Base-by-base conservation (phyloP, 2,797 vertebrate species). In the Lepus oiostolus region DNA sequence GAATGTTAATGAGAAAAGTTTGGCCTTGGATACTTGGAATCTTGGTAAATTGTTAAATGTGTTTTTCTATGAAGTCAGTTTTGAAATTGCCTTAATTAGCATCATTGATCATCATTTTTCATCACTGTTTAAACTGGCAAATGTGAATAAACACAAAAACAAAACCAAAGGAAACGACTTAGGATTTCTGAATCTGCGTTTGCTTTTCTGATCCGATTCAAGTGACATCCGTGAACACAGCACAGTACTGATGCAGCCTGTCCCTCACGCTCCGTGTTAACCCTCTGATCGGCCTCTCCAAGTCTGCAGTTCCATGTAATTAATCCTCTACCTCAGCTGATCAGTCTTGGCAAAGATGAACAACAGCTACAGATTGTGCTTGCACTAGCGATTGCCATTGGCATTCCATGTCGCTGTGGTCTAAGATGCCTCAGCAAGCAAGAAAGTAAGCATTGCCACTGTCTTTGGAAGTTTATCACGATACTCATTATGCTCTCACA, bases 1-100 rank as follows among this genome's bases (percentile, higher is more conserved):
- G n/a, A 95, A 97, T 93, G 76, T 96, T 89, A 96, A 88, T 94
- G 68, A 96, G 71, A 90, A 97, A 92, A 83, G 91, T 90, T 79
- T 92, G 74, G 32, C 26, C 32, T 89, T 67, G 42, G 4, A 72
- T 1, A 76, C 65, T 58, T 92, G 32, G 38, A 67, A 95, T 24
- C 54, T 84, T 88, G 65, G 67, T 42, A 80, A 89, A 60, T 28
- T 90, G 91, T 90, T 95, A 65, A 58, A 90, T 88, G 8, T 17
- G 67, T 10, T 60, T 90, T 93, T 58, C 52, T 93, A 54, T 91
- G 70, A 94, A 85, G 30, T 95, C 90, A 83, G 9, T 90, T n/a
- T 7, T 96, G 7, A 87, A 28, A 80, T 89, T 75, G 54, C 32
- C 77, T 88, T 85, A 79, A 70, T 62, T 32, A 70, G 81, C 17